These are phyloP conservation scores for Ophion obscuratus DNA, from an alignment of 2,888 invertebrate genomes.

Conservation along the genomic window DNA sequence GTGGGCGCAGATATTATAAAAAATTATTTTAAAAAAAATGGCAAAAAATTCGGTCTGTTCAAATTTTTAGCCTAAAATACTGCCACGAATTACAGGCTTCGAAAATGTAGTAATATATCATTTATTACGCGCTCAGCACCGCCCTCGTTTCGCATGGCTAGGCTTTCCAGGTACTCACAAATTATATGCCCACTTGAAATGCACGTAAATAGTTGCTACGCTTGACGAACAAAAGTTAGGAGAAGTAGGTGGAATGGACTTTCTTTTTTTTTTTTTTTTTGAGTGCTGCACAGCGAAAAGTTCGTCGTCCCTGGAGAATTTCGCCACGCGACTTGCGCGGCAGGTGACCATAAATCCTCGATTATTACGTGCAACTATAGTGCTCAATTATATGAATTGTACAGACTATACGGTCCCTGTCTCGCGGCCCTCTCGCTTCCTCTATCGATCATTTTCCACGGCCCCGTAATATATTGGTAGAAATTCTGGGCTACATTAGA, in stretches of 20 bases:
- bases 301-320: not conserved
- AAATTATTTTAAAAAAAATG: too few relatives aligned
- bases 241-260: not conserved
- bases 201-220: not conserved
- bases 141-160: not conserved
- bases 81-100: too few relatives aligned
- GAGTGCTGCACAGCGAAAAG: not conserved
- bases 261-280: not conserved
- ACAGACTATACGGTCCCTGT: not conserved
- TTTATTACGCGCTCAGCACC: not conserved
- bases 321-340: not conserved
- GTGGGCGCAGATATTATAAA: too few relatives aligned
- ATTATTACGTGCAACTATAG: constrained; percentile 1
- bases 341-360: not conserved
- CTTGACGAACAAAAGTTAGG: not conserved
- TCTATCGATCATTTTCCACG: not conserved
- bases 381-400: not conserved
- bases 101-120: not conserved
- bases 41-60: too few relatives aligned
- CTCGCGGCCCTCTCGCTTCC: not conserved
- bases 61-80: too few relatives aligned
- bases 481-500: not conserved
- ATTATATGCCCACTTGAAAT: not conserved
- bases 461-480: not conserved
- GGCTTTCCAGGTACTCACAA: not conserved